These are phyloP conservation scores for Heliconius cydno DNA, from an alignment of 2,888 invertebrate genomes.

Conservation along the genomic window DNA sequence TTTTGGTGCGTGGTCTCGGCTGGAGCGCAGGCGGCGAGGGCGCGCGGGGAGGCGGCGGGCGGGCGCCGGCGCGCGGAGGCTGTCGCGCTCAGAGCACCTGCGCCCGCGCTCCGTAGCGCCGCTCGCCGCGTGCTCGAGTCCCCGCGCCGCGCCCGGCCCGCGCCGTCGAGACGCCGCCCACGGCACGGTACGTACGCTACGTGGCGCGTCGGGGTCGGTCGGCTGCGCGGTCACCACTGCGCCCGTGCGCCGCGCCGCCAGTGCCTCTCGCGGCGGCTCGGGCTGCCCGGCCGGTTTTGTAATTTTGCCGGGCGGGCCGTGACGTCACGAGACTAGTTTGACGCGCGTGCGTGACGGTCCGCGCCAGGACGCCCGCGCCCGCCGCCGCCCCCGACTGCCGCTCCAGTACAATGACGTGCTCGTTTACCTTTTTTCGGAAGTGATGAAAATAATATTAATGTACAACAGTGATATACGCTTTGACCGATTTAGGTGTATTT, in stretches of 20 bases:
- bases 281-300: constrained; percentile 80
- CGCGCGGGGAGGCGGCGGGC: constrained; percentile 78
- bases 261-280: constrained; percentile 54
- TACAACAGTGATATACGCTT: constrained; percentile 31
- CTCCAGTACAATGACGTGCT: constrained; percentile 78
- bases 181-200: constrained; percentile 68
- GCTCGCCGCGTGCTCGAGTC: constrained; percentile 78
- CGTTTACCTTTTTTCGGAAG: constrained; percentile 60
- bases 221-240: constrained; percentile 81
- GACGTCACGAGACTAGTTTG: constrained; percentile 83
- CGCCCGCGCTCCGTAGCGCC: constrained; percentile 85
- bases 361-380: constrained; percentile 74
- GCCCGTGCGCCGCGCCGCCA: constrained; percentile 70
- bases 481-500: constrained; percentile 5
- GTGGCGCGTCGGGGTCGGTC: constrained; percentile 81
- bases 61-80: constrained; percentile 84
- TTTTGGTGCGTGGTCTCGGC: constrained; percentile 80
- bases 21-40: constrained; percentile 61
- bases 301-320: constrained; percentile 79
- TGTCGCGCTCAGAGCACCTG: constrained; percentile 89
- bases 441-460: constrained; percentile 47
- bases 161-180: constrained; percentile 79
- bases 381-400: constrained; percentile 77
- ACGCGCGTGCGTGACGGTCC: constrained; percentile 78
- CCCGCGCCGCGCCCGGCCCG: constrained; percentile 75